These are phyloP conservation scores for Microtus pennsylvanicus DNA, from an alignment of 2,113 vertebrate species.

Conservation along the genomic window DNA sequence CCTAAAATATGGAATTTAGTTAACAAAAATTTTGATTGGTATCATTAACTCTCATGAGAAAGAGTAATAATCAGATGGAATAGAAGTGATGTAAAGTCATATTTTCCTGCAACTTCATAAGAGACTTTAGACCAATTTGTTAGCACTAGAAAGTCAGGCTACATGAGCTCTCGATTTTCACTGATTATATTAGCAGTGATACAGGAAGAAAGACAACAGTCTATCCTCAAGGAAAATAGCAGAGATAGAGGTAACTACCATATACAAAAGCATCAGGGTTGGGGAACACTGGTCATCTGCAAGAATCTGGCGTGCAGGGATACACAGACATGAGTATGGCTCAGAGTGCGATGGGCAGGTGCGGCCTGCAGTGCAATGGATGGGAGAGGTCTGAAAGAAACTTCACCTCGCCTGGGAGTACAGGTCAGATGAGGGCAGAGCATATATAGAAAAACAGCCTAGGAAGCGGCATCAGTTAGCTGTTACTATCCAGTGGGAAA, in stretches of 20 bases:
- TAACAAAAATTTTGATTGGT: neutral
- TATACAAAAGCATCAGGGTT: neutral
- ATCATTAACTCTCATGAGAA: neutral
- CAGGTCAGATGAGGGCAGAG: neutral
- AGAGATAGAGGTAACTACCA: neutral
- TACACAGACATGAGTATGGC: neutral
- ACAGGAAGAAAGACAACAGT: slow-evolving; percentile 12
- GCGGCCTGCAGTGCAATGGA: no score
- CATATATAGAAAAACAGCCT: neutral
- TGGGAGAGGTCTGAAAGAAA: neutral
- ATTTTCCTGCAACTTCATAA: neutral
- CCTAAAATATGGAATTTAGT: neutral
- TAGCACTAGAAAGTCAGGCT: neutral
- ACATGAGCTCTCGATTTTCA: neutral
- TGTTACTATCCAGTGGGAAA: neutral
- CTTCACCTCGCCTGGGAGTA: neutral
- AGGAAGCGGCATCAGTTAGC: neutral
- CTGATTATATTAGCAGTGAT: neutral
- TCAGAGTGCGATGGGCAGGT: neutral
- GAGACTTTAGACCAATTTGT: neutral
- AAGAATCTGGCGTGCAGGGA: neutral
- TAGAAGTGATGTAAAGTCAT: neutral
- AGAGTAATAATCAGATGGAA: neutral
- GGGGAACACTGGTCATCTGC: neutral
- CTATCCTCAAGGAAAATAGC: neutral